A percentile compares a stretch with the other conserved stretches of the same genome.
These are phyloP conservation scores for Spondyliosoma cantharus DNA, from an alignment of 2,797 vertebrate species.

Conservation along the genomic window DNA sequence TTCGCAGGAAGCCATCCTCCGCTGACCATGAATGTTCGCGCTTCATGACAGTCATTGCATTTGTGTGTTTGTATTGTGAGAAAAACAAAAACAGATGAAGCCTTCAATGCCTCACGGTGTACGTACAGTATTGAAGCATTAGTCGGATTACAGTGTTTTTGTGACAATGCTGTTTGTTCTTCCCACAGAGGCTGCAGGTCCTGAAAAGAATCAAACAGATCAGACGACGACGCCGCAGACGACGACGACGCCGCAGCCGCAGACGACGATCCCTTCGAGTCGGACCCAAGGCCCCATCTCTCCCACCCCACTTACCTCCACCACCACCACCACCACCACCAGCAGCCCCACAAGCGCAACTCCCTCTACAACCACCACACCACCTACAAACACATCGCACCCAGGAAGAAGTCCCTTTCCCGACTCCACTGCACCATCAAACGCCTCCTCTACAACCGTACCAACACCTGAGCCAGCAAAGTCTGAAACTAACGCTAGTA, in stretches of 20 bases:
- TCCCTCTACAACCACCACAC: background rate
- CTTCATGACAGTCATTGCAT: background rate
- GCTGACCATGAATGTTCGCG: background rate
- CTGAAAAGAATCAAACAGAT: slow-evolving; percentile 2
- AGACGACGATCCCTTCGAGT: background rate
- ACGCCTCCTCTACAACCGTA: background rate
- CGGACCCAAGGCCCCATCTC: background rate
- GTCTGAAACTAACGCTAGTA: background rate
- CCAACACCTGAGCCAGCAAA: background rate
- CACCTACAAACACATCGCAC: background rate
- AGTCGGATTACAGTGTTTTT: background rate
- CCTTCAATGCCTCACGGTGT: background rate
- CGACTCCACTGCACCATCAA: background rate
- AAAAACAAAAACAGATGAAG: too few species aligned
- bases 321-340: background rate
- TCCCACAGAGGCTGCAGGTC: background rate
- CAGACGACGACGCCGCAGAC: background rate
- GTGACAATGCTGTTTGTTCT: background rate
- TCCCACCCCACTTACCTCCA: background rate
- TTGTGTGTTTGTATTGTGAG: background rate
- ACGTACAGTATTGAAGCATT: background rate
- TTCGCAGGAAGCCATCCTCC: background rate
- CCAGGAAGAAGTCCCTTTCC: background rate
- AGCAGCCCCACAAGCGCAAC: background rate
- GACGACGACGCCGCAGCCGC: too few species aligned